These are phyloP conservation scores for Orussus abietinus DNA, from an alignment of 1,140 invertebrate species.

Conservation along the genomic window DNA sequence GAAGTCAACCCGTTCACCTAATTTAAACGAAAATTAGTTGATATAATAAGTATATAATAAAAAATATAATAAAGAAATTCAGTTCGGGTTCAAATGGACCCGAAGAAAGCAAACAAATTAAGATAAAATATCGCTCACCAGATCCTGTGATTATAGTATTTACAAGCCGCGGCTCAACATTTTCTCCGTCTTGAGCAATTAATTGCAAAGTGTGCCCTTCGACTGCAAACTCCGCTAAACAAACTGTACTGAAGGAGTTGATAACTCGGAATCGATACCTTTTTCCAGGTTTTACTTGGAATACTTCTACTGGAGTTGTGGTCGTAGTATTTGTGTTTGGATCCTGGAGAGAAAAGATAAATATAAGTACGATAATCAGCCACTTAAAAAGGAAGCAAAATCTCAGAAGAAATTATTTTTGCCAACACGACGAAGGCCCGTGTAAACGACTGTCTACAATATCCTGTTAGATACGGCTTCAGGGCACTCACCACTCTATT, in stretches of 20 bases:
- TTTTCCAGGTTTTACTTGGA: constrained; percentile 55
- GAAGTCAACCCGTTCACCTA: constrained; percentile 57
- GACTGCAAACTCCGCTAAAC: constrained; percentile 73
- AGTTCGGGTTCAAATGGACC: constrained; percentile 42
- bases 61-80: neutral
- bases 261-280: constrained; percentile 77
- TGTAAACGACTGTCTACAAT: too few relatives aligned
- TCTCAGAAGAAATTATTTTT: constrained; percentile 8
- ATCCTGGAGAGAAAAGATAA: constrained; percentile 13
- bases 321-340: constrained; percentile 9
- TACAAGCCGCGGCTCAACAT: constrained; percentile 56
- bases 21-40: too few relatives aligned
- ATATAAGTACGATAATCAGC: constrained; percentile 8
- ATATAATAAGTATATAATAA: neutral
- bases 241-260: constrained; percentile 79
- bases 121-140: constrained; percentile 45
- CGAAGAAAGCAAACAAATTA: constrained; percentile 6
- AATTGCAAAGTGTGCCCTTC: constrained; percentile 72
- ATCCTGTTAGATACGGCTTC: neutral
- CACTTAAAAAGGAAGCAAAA: too few relatives aligned
- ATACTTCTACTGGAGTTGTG: constrained; percentile 13
- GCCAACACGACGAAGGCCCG: constrained; percentile 1
- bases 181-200: constrained; percentile 74
- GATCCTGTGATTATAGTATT: constrained; percentile 31
- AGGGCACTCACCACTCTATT: constrained; percentile 3